Evolutionary conservation across 1,140 invertebrate species (phyloP).

Genomic region (Lerema accius): DNA sequence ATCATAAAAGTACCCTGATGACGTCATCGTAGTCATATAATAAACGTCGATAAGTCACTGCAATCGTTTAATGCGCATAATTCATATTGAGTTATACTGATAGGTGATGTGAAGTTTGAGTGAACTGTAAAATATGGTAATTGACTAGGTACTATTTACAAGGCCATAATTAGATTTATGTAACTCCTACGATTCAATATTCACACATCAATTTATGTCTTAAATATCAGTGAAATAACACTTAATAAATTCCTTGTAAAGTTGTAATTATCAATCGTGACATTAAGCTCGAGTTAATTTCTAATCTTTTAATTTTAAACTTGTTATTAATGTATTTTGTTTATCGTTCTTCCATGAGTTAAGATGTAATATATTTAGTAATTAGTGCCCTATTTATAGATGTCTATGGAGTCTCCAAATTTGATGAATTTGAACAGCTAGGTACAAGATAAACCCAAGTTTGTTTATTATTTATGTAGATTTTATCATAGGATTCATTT

Average conservation of each 20-base stretch:
- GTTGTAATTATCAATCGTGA: background rate
- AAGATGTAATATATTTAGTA: constrained; percentile 23
- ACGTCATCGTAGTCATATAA: background rate
- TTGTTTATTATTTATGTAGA: background rate
- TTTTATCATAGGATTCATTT: constrained; percentile 4
- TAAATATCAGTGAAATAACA: background rate
- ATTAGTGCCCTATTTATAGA: constrained; percentile 9
- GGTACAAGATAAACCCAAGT: background rate
- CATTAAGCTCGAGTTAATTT: too few relatives aligned
- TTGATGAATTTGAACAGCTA: constrained; percentile 3
- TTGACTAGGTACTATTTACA: background rate
- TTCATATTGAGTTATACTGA: background rate
- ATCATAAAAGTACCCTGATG: background rate
- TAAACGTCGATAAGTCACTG: background rate
- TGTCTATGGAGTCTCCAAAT: constrained; percentile 3
- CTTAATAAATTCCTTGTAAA: background rate
- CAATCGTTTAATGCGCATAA: background rate
- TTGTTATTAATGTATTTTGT: background rate
- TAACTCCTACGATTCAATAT: background rate
- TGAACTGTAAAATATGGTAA: background rate
- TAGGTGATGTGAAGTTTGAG: background rate
- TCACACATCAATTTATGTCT: too few relatives aligned
- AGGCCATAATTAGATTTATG: background rate
- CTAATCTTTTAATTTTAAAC: background rate
- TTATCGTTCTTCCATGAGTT: constrained; percentile 24